phyloP scores from a whole-genome alignment of 2,113 vertebrate genomes.

The Campylorhamphus procurvoides region DNA sequence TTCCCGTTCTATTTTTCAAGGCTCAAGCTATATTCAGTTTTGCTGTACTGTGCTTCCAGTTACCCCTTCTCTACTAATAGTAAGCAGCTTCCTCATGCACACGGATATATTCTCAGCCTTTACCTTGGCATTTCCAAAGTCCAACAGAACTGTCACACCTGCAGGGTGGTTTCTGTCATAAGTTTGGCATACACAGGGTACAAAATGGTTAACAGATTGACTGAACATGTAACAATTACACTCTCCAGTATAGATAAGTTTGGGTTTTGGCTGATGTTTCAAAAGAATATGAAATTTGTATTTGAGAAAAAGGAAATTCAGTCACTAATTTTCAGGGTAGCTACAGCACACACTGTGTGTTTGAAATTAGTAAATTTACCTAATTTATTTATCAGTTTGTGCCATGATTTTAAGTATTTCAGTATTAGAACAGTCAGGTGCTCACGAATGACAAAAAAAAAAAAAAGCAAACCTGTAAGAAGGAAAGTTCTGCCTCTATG shows the following conservation, averaged over 20 bases:
- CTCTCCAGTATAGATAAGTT: neutral
- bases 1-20: neutral
- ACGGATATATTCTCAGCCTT: rapidly evolving
- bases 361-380: neutral
- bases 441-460: neutral
- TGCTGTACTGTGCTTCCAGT: neutral
- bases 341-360: neutral
- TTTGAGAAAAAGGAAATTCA: neutral
- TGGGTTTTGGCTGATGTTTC: neutral
- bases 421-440: neutral
- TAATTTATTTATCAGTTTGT: neutral
- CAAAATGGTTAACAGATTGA: neutral
- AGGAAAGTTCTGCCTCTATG: neutral
- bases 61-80: neutral
- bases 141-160: neutral
- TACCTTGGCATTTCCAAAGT: neutral
- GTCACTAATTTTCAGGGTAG: neutral
- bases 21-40: neutral
- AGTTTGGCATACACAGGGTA: neutral
- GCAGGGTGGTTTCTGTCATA: neutral
- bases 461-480: neutral
- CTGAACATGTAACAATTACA: neutral
- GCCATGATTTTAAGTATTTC: neutral
- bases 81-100: neutral
- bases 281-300: neutral